Conservation (phyloP, 2,888 invertebrate genomes). For the Gisinianus flammeolus region DNA sequence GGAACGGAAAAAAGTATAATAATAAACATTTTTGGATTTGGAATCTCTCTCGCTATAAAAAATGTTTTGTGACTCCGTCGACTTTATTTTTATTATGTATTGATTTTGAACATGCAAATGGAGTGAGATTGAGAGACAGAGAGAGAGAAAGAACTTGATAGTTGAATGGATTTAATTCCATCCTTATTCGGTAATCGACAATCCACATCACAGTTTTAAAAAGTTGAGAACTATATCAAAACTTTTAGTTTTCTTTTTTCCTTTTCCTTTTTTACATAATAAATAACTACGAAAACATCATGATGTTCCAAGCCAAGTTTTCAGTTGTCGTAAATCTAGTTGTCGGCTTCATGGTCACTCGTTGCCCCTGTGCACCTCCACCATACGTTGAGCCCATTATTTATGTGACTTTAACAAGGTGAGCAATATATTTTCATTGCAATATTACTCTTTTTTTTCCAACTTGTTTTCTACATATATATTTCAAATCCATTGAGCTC, state of each 20-base stretch:
- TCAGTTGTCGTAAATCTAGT: conserved; percentile 8
- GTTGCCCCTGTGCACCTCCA: conserved; percentile 32
- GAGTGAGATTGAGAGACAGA: not conserved
- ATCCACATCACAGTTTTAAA: not conserved
- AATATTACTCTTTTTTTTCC: not conserved
- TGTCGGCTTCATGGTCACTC: conserved; percentile 30
- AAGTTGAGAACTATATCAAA: not conserved
- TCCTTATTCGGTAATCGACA: not conserved
- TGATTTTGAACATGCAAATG: not conserved
- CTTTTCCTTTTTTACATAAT: not conserved
- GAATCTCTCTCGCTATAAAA: not conserved
- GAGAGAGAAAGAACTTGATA: not conserved
- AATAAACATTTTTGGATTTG: not conserved
- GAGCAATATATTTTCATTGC: not conserved
- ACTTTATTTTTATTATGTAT: too few relatives aligned
- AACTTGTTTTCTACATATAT: not conserved
- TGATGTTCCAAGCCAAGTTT: not conserved
- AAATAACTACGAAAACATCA: not conserved
- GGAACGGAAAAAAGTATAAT: not conserved
- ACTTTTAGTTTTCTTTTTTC: not conserved
- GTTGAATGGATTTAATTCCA: not conserved
- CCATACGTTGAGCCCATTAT: conserved; percentile 31
- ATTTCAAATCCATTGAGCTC: not conserved
- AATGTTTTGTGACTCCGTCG: not conserved
- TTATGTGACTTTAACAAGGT: conserved; percentile 38